Base-by-base conservation (phyloP, 2,797 vertebrate species). In the Esox masquinongy region DNA sequence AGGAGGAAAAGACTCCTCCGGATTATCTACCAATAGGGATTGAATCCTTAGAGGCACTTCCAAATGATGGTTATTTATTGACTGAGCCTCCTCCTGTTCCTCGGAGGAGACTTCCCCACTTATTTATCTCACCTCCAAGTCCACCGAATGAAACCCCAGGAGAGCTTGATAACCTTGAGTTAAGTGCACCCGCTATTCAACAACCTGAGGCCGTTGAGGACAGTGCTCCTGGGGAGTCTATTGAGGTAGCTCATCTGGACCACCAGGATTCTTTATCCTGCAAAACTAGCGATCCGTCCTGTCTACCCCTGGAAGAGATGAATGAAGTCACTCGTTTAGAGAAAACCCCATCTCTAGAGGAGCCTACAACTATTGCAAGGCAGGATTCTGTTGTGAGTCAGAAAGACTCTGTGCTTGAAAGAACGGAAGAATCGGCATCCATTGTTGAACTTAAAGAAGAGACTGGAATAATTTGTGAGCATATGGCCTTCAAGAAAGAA, bases 71-170 rank as follows among this genome's bases (percentile, higher is more conserved):
- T 26, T 80, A 76, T 59, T 74, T 77, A 53, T 50, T 73, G 74
- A 75, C 7, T 76, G 85, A 85, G 36, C 69, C 22, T 61, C 77
- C 67, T 70, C 83, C 81, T 61, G 56, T 61, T 26, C 91, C 89
- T 68, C 74, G 92, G 68, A 90, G 91, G 82, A 80, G 93, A 68
- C 92, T 94, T 66, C 93, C 93, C 63, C 91, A 93, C 74, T 90
- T 94, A 79, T 92, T 93, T 85, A 81, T 94, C 71, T 93, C 93
- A 59, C 90, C 90, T 76, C 89, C 93, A 79, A 93, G 89, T 82
- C 91, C 90, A 78, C 92, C 94, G 24, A 61, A 84, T 14, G 88
- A 92, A 31, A 73, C 39, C 77, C 34, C 24, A 74, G 73, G 5
- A 80, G 86, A 92, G 22, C 39, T 78, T 9, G 67, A 80, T 3